Evolutionary conservation across 2,113 vertebrate genomes (phyloP), one percentile per base, ranked within the genome.

Genomic region (Lathamus discolor): DNA sequence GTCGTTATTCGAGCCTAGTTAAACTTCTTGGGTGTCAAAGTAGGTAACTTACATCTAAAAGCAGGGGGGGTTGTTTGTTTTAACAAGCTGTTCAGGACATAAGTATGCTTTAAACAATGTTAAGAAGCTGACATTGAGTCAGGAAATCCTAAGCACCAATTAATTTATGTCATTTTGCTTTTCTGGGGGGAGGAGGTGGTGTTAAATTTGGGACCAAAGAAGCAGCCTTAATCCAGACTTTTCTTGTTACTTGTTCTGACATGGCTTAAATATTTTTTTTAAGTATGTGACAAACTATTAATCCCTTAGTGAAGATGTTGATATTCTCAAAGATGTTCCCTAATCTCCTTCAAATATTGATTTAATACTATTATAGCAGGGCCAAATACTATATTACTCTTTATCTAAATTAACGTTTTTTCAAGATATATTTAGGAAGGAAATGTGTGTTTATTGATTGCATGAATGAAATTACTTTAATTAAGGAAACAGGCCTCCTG

Each of bases 401-500:
- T 92, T 80, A 89, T 84, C 86, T 93, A 92, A 93, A 94, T 96
- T 95, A 95, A 89, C 88, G n/a, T 89, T 92, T 93, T 95, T 92
- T 83, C 69, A 57, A 92, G 92, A 94, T 94, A 92, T 88, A 93
- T 92, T 91, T 97, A 80, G 88, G 95, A 96, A 97, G 96, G 96
- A 97, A 96, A 96, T 96, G 96, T 96, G 96, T 97, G 92, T 95
- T 97, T 95, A 97, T 96, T 97, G 96, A 97, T 96, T 96, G 92
- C 85, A 87, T 69, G 81, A 95, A 92, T 94, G 48, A 94, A 96
- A 94, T 94, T 63, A 86, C 90, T 97, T 95, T 95, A 94, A 96
- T 97, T 93, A 96, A 96, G 96, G 93, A 96, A 96, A 93, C 81
- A 94, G 92, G 62, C 88, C 70, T 52, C 43, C 74, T 94, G 95